Conservation (phyloP, 2,113 vertebrate species). For the Engraulis encrasicolus region DNA sequence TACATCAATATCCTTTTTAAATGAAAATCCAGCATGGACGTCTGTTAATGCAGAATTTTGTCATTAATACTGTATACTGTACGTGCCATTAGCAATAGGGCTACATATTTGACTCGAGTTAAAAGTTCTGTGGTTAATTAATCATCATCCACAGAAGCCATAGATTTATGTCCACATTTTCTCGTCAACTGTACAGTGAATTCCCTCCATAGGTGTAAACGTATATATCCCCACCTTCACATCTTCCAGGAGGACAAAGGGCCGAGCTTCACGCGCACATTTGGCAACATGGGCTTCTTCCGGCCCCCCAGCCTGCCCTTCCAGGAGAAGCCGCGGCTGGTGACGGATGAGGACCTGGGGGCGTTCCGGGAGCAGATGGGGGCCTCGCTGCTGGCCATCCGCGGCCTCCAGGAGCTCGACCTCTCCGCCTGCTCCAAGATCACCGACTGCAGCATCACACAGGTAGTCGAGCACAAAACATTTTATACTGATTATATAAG, state of each 20-base stretch:
- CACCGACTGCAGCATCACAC: constrained; percentile 81
- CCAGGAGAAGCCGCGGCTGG: constrained; percentile 66
- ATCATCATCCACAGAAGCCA: too few relatives aligned
- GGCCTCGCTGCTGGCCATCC: constrained; percentile 72
- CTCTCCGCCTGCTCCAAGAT: constrained; percentile 81
- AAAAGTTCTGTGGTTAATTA: too few relatives aligned
- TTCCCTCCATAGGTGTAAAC: too few relatives aligned
- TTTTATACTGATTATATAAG: too few relatives aligned
- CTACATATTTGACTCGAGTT: too few relatives aligned
- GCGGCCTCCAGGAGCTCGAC: constrained; percentile 78
- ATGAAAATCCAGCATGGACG: too few relatives aligned
- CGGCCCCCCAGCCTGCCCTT: constrained; percentile 66
- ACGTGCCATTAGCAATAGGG: too few relatives aligned
- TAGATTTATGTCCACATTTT: too few relatives aligned
- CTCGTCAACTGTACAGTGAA: too few relatives aligned
- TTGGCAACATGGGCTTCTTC: constrained; percentile 83
- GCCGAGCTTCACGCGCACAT: constrained; percentile 75
- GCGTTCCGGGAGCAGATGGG: constrained; percentile 59
- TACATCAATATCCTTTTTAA: too few relatives aligned
- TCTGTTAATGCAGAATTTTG: too few relatives aligned
- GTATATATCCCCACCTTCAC: not conserved
- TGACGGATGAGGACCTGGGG: constrained; percentile 64
- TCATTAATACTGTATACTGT: too few relatives aligned
- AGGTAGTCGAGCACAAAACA: constrained; percentile 60
- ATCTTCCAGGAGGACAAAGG: constrained; percentile 66